These are phyloP conservation scores for Nilaparvata lugens DNA, from an alignment of 1,140 invertebrate species.

Conservation along the genomic window DNA sequence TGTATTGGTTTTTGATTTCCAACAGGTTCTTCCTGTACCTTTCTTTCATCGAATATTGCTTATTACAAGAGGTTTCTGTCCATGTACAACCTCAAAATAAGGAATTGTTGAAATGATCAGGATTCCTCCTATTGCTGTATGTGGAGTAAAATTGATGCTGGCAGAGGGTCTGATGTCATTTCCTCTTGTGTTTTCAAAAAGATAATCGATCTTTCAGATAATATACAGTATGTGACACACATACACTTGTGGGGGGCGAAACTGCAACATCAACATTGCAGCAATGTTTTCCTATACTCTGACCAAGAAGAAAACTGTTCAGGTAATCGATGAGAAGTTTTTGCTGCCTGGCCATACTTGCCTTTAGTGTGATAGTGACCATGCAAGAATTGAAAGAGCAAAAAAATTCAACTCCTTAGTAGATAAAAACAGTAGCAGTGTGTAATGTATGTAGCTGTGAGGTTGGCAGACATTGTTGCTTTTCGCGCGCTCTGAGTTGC, in stretches of 20 bases:
- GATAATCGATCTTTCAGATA: not conserved
- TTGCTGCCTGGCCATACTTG: constrained; percentile 31
- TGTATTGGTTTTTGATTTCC: not conserved
- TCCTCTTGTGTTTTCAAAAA: not conserved
- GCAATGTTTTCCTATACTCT: too few species aligned
- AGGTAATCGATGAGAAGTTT: constrained; percentile 35
- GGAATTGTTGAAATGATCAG: not conserved
- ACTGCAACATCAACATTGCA: not conserved
- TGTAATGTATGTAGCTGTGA: too few species aligned
- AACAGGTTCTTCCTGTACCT: not conserved
- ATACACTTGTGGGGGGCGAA: not conserved
- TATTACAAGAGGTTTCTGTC: not conserved
- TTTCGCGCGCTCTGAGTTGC: too few species aligned
- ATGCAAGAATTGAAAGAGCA: constrained; percentile 26
- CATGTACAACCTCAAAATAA: not conserved
- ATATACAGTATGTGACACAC: not conserved
- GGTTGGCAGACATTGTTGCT: too few species aligned
- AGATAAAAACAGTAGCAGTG: not conserved
- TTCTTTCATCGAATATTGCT: not conserved
- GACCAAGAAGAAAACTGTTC: too few species aligned
- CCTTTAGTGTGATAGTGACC: constrained; percentile 31
- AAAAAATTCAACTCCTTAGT: constrained; percentile 20
- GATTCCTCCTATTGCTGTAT: too few species aligned
- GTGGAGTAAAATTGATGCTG: too few species aligned
- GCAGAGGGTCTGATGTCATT: constrained; percentile 2